phyloP scores from a whole-genome alignment of 2,888 invertebrate genomes.

The Ennomos quercinarius region DNA sequence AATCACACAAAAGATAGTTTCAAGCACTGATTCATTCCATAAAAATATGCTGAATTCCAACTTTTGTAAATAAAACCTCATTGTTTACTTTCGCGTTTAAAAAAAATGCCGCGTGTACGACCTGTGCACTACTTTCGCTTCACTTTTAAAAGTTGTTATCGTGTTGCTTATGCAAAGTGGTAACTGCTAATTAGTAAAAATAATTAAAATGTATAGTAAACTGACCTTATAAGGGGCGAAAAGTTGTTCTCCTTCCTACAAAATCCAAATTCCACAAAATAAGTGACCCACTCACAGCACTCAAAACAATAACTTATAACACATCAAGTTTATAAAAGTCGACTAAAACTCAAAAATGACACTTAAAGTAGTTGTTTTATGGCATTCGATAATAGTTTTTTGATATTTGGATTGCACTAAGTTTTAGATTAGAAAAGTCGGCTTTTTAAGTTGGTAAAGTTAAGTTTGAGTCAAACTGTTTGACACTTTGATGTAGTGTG shows the following conservation, averaged over 20 bases:
- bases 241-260: slow-evolving; percentile 33
- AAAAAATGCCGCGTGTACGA: slow-evolving; percentile 56
- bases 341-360: slow-evolving; percentile 27
- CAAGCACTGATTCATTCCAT: neutral
- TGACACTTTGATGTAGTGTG: slow-evolving; percentile 24
- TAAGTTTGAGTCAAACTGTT: slow-evolving; percentile 36
- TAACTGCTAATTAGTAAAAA: neutral
- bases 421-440: slow-evolving; percentile 30
- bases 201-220: slow-evolving; percentile 10
- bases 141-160: slow-evolving; percentile 19
- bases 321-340: slow-evolving; percentile 33
- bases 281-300: slow-evolving; percentile 34
- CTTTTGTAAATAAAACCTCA: slow-evolving; percentile 35
- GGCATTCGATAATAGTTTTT: slow-evolving; percentile 34
- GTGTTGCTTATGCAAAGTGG: neutral
- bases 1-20: neutral
- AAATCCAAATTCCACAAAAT: slow-evolving; percentile 46
- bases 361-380: slow-evolving; percentile 35
- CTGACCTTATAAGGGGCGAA: slow-evolving; percentile 40
- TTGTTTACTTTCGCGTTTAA: slow-evolving; percentile 54
- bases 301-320: slow-evolving; percentile 42
- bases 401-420: slow-evolving; percentile 4
- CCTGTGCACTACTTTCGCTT: slow-evolving; percentile 47
- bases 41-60: slow-evolving; percentile 14
- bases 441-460: slow-evolving; percentile 42